Evolutionary conservation across 2,113 vertebrate genomes (phyloP).

Genomic region (Colius striatus): DNA sequence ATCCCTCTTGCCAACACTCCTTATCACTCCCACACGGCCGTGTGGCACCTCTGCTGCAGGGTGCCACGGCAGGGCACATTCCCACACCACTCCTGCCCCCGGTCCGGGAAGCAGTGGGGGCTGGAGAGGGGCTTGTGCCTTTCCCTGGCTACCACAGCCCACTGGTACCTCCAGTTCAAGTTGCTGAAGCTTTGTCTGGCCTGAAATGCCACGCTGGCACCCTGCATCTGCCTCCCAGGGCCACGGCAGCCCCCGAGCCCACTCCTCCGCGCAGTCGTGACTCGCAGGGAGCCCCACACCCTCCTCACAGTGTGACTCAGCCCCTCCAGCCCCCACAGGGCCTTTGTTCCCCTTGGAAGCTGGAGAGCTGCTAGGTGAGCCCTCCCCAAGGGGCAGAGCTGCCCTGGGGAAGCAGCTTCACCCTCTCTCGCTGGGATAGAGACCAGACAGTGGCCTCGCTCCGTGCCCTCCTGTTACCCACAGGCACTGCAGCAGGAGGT

Average conservation of each 20-base stretch:
- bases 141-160: neutral
- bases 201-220: neutral
- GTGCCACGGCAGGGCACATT: neutral
- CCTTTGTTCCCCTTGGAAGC: constrained; percentile 35
- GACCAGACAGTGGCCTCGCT: neutral
- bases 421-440: neutral
- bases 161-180: neutral
- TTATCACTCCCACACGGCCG: neutral
- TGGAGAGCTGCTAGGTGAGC: neutral
- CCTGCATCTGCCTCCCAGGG: neutral
- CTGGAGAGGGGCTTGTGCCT: neutral
- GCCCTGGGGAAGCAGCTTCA: neutral
- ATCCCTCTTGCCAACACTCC: neutral
- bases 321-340: constrained; percentile 46
- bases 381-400: neutral
- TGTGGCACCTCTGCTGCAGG: neutral
- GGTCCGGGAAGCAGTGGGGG: neutral
- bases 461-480: neutral
- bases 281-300: neutral
- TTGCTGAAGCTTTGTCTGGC: neutral
- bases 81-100: neutral
- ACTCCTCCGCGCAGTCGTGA: constrained; percentile 42
- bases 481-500: neutral
- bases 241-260: neutral
- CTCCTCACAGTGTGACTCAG: constrained; percentile 41